These are phyloP conservation scores for Colletes latitarsis DNA, from an alignment of 1,140 invertebrate species.

Conservation along the genomic window DNA sequence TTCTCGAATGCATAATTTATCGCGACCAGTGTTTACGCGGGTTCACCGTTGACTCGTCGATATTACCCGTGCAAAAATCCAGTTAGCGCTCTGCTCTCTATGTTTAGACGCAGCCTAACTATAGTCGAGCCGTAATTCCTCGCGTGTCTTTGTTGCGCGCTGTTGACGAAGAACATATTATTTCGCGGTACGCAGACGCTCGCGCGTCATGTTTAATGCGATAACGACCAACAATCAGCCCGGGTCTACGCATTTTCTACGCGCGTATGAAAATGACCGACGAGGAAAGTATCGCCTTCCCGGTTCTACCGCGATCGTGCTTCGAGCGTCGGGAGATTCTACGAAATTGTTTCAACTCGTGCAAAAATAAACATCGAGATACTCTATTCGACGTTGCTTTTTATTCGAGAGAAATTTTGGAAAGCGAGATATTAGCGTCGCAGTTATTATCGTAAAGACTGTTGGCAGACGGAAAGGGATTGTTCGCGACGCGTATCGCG, in stretches of 20 bases:
- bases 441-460: not conserved
- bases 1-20: constrained; percentile 42
- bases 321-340: not conserved
- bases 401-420: constrained; percentile 21
- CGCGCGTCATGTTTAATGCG: constrained; percentile 39
- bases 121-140: constrained; percentile 26
- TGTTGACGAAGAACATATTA: constrained; percentile 31
- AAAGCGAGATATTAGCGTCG: constrained; percentile 4
- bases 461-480: not conserved
- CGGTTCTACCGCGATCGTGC: not conserved
- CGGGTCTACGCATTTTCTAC: constrained; percentile 25
- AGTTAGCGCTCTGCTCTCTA: constrained; percentile 25
- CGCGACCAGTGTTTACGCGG: constrained; percentile 15
- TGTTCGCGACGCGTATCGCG: not conserved
- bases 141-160: constrained; percentile 21
- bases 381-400: not conserved
- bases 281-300: constrained; percentile 18
- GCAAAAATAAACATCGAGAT: not conserved
- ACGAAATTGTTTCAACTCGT: not conserved
- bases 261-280: constrained; percentile 43
- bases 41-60: constrained; percentile 12
- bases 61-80: constrained; percentile 22
- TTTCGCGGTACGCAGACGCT: constrained; percentile 24
- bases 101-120: constrained; percentile 15
- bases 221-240: constrained; percentile 45